Percentiles rank a stretch among this genome's conserved stretches.
phyloP scores from a whole-genome alignment of 2,797 vertebrate species.

The Petrocephalus sullivani region DNA sequence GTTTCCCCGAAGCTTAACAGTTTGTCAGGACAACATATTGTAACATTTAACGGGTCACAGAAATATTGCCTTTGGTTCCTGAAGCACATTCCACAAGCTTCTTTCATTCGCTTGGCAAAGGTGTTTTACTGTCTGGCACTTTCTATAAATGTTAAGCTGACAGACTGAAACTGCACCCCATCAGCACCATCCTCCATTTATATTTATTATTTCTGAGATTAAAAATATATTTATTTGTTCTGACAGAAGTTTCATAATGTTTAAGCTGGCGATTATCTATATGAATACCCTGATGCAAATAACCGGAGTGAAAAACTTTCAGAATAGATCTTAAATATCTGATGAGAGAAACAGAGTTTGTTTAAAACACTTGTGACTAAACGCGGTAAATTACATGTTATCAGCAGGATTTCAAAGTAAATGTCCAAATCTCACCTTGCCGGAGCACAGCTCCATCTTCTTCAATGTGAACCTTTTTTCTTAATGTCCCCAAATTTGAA shows the following conservation, averaged over 20 bases:
- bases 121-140: conserved; percentile 11
- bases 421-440: background rate
- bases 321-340: background rate
- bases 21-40: conserved; percentile 23
- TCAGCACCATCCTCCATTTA: conserved; percentile 9
- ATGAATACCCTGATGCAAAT: background rate
- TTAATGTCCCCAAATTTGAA: background rate
- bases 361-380: background rate
- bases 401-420: background rate
- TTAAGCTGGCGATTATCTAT: background rate
- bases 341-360: conserved; percentile 2
- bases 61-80: conserved; percentile 19
- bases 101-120: conserved; percentile 20
- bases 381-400: background rate
- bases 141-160: background rate
- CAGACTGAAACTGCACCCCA: background rate
- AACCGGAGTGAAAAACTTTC: background rate
- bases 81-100: conserved; percentile 3
- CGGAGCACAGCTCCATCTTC: background rate
- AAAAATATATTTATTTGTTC: conserved; percentile 17
- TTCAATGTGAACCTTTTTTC: background rate
- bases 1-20: conserved; percentile 8
- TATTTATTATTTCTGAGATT: conserved; percentile 9
- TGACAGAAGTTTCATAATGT: background rate
- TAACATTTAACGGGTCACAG: conserved; percentile 22